Base-by-base conservation (phyloP, 2,113 vertebrate species). In the Manacus vitellinus region DNA sequence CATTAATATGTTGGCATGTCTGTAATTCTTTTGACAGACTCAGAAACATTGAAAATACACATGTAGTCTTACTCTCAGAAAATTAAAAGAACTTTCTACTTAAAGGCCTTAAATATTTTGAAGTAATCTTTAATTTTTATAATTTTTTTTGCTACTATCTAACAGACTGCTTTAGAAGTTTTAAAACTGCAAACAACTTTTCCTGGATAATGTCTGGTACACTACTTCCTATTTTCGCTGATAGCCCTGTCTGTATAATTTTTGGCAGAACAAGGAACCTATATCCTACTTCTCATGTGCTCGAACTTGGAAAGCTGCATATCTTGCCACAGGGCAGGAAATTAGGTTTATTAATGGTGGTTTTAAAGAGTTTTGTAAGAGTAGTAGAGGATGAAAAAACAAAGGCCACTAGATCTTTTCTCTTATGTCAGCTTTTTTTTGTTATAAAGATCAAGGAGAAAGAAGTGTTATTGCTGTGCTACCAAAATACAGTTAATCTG, bases 371-470 rank as follows among this genome's bases (percentile, higher is more conserved):
- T 23, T 75, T 76, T 90, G 9, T 72, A 83, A 91, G 71, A 19
- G 46, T 43, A 90, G 63, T 30, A 88, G n/a, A 54, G 49, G 44
- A 94, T 90, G 66, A 93, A 94, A 93, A 82, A 47, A 79, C 62
- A 93, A 89, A 79, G 79, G 58, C 67, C 63, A 66, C 63, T 49
- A 51, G n/a, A 90, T n/a, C 23, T 90, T 83, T 92, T 65, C 25
- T 76, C 54, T 83, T 66, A 76, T 70, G n/a, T 85, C 74, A 85
- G 58, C 5, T 44, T 93, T 51, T 89, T 88, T 74, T 75, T 3
- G 41, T 83, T 85, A 76, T 41, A 76, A 93, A 90, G 88, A 88
- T 92, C 85, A 96, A 95, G 82, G 67, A 85, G 41, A 85, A 91
- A 66, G 41, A 89, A 81, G 14, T 74, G 39, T 67, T 93, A 89